Evolutionary conservation across 2,797 vertebrate genomes (phyloP), one percentile per base, ranked within the genome.

Genomic region (Hoplostethus mediterraneus): DNA sequence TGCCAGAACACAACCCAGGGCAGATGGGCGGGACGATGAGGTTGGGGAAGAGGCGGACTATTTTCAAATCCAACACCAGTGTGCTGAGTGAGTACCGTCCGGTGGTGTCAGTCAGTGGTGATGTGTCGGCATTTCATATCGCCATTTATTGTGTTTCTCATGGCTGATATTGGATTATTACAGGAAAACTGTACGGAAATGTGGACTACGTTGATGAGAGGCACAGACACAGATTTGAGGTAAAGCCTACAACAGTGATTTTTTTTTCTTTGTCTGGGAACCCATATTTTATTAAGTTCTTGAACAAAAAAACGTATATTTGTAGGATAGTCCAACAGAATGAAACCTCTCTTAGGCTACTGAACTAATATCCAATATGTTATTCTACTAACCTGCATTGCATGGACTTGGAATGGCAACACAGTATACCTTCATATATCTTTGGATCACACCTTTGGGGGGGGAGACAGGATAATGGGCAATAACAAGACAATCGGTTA

Each of bases 21-120:
- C 95, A 99, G 72, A 97, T 98, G 97, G 97, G 97, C 0, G 97
- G 97, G 36, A 99, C 97, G 21, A 98, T 99, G 97, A 95, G 97
- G 80, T 89, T 98, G 72, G 97, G 97, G 69, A 97, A 97, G 93
- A 96, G 98, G 59, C 94, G 95, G 56, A 99, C 97, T 1, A 91
- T 98, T 80, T 98, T 99, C 86, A 96, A 93, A 82, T 96, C 94
- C 67, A 94, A 81, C 79, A 94, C 91, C 79, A 97, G 97, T 1
- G 80, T 98, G 51, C 91, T 98, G 86, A 96, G 97, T 98, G 95
- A 88, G 94, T 75, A 71, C 44, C 9, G 5, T 6, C 11, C 4
- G 21, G 0, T n/a, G n/a, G n/a, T n/a, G n/a, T n/a, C 5, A 44
- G 28, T 28, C 9, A 57, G 56, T 14, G 3, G 0, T 21, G 0